Evolutionary conservation across 2,797 vertebrate species (phyloP), one percentile per base, ranked within the genome.

Genomic region (Pachyuromys duprasi): DNA sequence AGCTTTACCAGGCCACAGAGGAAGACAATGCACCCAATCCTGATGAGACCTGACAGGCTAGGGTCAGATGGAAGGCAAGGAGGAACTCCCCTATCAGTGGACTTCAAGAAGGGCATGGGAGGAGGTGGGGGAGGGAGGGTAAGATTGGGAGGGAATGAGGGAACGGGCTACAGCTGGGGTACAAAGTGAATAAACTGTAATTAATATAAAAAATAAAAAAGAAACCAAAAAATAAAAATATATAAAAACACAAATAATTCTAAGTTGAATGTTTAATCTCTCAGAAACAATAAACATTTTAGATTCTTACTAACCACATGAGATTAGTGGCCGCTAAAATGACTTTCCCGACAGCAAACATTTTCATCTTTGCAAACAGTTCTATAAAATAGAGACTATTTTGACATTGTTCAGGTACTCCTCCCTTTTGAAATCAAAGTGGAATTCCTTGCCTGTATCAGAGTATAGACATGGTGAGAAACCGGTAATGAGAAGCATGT

Each of bases 261-360:
- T 42, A 92, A 83, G n/a, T 72, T 57, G 62, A 93, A 63, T 86
- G 36, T 55, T 93, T 86, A 63, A 88, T 45, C 90, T 11, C 15
- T 42, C 67, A 39, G 14, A 26, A 86, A 39, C 8, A 55, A 18
- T 57, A 86, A 70, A 8, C 14, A 57, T 31, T 42, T 42, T 69
- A 24, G 3, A 53, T 86, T 53, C 0, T 24, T 12, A 72, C 22
- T 31, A 82, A 55, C 13, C 45, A 42, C 20, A 60, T 57, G 7
- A 49, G 3, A 49, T 18, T 17, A 75, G 11, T 42, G 9, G 4
- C 7, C 69, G 63, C 8, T n/a, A 22, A 86, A 57, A 8, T 62
- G 4, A 15, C 62, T 9, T 33, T 2, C 28, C 22, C 53, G 8
- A 49, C 49, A 20, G 8, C 45, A 17, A 88, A 22, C 2, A 36